Evolutionary conservation across 2,888 invertebrate genomes (phyloP), one percentile per base, ranked within the genome.

Genomic region (Tetragonula carbonaria): DNA sequence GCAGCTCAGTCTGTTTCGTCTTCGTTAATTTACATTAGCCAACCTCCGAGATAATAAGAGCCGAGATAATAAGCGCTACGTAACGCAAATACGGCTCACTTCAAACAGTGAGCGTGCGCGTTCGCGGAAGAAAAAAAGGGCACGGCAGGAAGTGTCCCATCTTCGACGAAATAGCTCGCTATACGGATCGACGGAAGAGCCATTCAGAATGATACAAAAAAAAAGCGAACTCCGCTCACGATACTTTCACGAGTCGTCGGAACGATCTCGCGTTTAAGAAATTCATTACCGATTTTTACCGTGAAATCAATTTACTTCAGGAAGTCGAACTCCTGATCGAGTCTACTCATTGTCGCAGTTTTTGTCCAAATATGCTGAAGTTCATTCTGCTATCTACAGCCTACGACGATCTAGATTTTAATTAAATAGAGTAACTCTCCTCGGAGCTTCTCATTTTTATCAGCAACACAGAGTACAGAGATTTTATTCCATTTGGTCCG

Each of bases 21-120:
- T 75, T 66, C n/a, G 75, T 72, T 76, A 67, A 76, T 82, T 82
- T 72, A 63, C 82, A 72, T 83, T 82, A 73, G 75, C 68, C 63
- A 45, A 21, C 71, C 72, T 68, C 63, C 62, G 82, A 28, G 23
- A 23, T 23, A 23, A 23, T 23, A 23, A 23, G 82, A 28, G 76
- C 21, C 13, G 45, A 63, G 73, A 63, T 82, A 83, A 82, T 68
- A 72, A 73, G 76, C 62, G 71, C 72, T 51, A 51, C 51, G 75
- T 63, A 83, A 76, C 57, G 76, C 76, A 83, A 83, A 82, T 65
- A 82, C 38, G 45, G 45, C 71, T 66, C 66, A 33, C 67, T 73
- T 77, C 76, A 82, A 83, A 53, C 63, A 76, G 16, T 28, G 38
- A 50, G 50, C 11, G 51, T 28, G 28, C 28, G 28, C 28, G 28